Percentiles rank a stretch among this genome's conserved stretches.
Evolutionary conservation across 2,797 vertebrate species (phyloP).

Genomic region (Bufotes viridis): DNA sequence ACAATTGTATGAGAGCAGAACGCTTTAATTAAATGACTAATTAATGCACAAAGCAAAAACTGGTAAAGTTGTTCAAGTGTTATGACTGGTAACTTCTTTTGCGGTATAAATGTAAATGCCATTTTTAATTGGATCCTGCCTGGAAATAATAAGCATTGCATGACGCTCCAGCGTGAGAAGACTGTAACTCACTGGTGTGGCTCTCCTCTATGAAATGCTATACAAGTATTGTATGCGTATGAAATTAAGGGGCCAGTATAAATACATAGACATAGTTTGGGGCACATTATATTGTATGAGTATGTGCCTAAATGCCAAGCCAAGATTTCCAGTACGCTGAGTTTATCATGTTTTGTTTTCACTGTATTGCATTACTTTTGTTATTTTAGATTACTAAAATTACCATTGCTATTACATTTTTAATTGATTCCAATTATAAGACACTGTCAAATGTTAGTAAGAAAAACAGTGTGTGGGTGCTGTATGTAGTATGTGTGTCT

Average conservation of each 20-base stretch:
- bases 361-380: too few species aligned
- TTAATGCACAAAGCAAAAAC: background rate
- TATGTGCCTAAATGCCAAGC: too few species aligned
- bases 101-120: background rate
- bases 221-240: background rate
- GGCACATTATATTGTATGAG: too few species aligned
- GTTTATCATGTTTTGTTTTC: too few species aligned
- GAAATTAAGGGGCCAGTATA: background rate
- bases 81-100: background rate
- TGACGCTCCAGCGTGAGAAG: background rate
- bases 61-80: background rate
- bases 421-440: too few species aligned
- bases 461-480: too few species aligned
- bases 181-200: background rate
- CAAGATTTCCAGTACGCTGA: too few species aligned
- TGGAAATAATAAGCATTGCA: background rate
- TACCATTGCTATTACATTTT: too few species aligned
- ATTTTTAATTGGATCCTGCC: background rate
- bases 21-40: background rate
- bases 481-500: too few species aligned
- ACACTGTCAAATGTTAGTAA: too few species aligned
- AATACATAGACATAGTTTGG: background rate
- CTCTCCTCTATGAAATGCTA: too few species aligned
- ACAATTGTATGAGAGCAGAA: background rate
- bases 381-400: too few species aligned